phyloP scores from a whole-genome alignment of 2,113 vertebrate genomes.

The Vulpes lagopus region DNA sequence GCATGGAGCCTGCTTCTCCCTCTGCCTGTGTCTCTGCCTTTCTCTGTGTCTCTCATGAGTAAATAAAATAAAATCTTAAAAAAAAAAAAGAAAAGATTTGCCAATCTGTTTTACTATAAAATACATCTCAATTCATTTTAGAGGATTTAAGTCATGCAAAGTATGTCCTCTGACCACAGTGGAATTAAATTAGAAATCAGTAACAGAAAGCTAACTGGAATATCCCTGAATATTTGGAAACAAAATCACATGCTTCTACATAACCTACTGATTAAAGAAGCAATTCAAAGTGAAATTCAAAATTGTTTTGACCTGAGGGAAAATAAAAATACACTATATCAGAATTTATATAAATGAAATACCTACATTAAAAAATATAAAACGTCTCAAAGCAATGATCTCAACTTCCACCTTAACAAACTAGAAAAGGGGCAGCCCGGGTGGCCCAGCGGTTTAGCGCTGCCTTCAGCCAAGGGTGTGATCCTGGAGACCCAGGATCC shows the following conservation, averaged over 20 bases:
- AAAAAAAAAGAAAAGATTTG: slow-evolving; percentile 59
- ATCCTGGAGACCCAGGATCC: too few species aligned
- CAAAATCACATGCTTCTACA: slow-evolving; percentile 43
- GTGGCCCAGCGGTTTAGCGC: too few species aligned
- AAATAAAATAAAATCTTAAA: not conserved
- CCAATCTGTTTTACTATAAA: slow-evolving; percentile 21
- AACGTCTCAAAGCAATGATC: not conserved
- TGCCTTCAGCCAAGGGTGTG: too few species aligned
- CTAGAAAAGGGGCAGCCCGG: not conserved
- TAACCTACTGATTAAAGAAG: slow-evolving; percentile 39
- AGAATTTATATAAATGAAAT: slow-evolving; percentile 51
- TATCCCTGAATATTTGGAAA: slow-evolving; percentile 20
- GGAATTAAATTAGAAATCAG: slow-evolving; percentile 69
- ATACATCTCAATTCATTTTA: slow-evolving; percentile 19
- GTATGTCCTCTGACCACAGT: not conserved
- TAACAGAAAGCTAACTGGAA: slow-evolving; percentile 53
- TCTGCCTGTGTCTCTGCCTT: too few species aligned
- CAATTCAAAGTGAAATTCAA: slow-evolving; percentile 25
- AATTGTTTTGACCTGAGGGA: slow-evolving; percentile 59
- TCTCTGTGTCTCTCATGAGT: too few species aligned
- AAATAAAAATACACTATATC: slow-evolving; percentile 13
- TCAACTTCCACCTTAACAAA: slow-evolving; percentile 18
- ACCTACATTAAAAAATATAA: slow-evolving; percentile 11
- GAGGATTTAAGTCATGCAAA: slow-evolving; percentile 33
- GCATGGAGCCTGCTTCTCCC: too few species aligned